Percentiles rank a stretch among this genome's conserved stretches.
Conservation (phyloP, 2,888 invertebrate genomes). For the Hypselothyrea guttata region DNA sequence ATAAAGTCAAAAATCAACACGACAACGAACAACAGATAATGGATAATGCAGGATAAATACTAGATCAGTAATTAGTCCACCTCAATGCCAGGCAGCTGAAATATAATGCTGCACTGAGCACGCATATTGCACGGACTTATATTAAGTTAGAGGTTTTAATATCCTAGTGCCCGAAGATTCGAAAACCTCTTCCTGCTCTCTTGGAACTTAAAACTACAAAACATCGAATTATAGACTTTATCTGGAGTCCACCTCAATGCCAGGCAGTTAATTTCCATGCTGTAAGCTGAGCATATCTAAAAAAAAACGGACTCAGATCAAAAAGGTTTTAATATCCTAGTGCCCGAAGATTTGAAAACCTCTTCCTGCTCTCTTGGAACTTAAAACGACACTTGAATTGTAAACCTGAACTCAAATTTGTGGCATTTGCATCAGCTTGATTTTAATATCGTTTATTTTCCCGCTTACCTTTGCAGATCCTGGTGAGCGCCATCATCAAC, state of each 20-base stretch:
- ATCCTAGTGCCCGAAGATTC: slow-evolving; percentile 57
- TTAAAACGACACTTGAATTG: slow-evolving; percentile 47
- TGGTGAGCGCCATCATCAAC: slow-evolving; percentile 99
- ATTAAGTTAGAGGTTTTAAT: slow-evolving; percentile 41
- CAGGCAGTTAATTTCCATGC: slow-evolving; percentile 2
- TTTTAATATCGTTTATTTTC: background rate
- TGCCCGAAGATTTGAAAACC: slow-evolving; percentile 39
- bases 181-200: slow-evolving; percentile 44
- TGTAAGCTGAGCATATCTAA: slow-evolving; percentile 33
- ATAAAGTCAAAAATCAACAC: slow-evolving; percentile 63
- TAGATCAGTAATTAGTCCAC: slow-evolving; percentile 21
- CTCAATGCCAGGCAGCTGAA: slow-evolving; percentile 31
- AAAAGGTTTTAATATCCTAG: slow-evolving; percentile 55
- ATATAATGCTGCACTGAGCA: slow-evolving; percentile 21
- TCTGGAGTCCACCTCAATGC: slow-evolving; percentile 80
- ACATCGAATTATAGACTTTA: too few relatives aligned
- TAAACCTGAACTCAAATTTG: background rate
- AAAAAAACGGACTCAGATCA: slow-evolving; percentile 37
- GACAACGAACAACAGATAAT: slow-evolving; percentile 18
- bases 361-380: slow-evolving; percentile 49
- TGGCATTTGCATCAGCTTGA: background rate
- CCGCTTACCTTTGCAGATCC: slow-evolving; percentile 84
- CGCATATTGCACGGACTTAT: slow-evolving; percentile 31
- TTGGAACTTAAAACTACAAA: slow-evolving; percentile 50
- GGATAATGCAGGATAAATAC: background rate